Conservation (phyloP, 1,140 invertebrate species). For the Psix sp. region DNA sequence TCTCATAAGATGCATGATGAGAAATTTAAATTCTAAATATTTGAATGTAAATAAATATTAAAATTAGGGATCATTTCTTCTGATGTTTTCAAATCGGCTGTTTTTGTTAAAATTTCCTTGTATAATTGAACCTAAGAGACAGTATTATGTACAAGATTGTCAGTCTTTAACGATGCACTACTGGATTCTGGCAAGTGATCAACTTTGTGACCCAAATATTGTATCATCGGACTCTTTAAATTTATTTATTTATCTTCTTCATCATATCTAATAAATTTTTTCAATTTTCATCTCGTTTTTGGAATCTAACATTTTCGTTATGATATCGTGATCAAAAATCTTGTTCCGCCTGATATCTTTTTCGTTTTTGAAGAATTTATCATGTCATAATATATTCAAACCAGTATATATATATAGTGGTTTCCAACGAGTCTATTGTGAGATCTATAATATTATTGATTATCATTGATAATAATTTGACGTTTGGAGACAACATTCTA, state of each 20-base stretch:
- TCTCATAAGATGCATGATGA: no score
- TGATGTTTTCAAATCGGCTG: conserved; percentile 75
- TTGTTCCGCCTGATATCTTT: conserved; percentile 25
- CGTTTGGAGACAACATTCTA: no score
- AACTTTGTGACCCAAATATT: no score
- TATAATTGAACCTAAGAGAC: no score
- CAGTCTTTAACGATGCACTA: no score
- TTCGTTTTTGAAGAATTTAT: conserved; percentile 40
- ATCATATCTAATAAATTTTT: not conserved
- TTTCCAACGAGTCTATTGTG: conserved; percentile 96
- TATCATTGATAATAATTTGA: no score
- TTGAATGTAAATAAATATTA: conserved; percentile 74
- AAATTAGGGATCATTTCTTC: conserved; percentile 79
- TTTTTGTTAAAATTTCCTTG: no score
- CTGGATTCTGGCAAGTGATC: no score
- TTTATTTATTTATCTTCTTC: not conserved
- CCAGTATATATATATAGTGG: conserved; percentile 96
- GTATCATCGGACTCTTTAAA: no score
- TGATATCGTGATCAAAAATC: conserved; percentile 25
- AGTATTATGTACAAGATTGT: no score
- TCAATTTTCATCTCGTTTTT: conserved; percentile 15
- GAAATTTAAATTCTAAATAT: no score
- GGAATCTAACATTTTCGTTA: conserved; percentile 56
- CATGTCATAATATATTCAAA: conserved; percentile 97
- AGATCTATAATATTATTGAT: no score